Conservation (phyloP, 2,797 vertebrate species). For the Cheirogaleus major region DNA sequence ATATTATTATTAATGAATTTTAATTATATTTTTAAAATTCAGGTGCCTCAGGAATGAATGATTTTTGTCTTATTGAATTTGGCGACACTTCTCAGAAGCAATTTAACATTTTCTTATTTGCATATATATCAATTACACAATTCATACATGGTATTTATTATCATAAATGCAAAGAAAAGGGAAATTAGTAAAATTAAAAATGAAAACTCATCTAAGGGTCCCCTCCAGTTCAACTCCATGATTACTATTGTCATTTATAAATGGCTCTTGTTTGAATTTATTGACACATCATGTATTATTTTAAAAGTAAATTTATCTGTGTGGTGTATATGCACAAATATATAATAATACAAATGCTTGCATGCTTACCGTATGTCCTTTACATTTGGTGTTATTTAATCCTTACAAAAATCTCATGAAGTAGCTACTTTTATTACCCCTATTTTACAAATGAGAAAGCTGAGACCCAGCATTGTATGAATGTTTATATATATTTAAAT, state of each 20-base stretch:
- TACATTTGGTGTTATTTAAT: background rate
- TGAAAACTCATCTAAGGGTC: background rate
- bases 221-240: background rate
- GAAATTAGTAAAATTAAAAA: background rate
- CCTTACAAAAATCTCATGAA: background rate
- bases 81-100: background rate
- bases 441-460: background rate
- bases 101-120: slow-evolving; percentile 27
- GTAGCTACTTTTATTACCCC: background rate
- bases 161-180: background rate
- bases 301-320: background rate
- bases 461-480: background rate
- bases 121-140: background rate
- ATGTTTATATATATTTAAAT: background rate
- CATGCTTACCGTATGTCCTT: background rate
- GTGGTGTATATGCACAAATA: background rate
- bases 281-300: background rate
- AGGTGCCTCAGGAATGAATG: background rate
- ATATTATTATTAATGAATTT: background rate
- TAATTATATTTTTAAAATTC: slow-evolving; percentile 45
- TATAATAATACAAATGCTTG: background rate
- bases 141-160: background rate
- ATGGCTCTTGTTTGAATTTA: background rate
- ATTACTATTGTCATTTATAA: background rate
- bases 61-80: slow-evolving; percentile 11